phyloP scores from a whole-genome alignment of 2,888 invertebrate species.

The Odontocerum albicorne region DNA sequence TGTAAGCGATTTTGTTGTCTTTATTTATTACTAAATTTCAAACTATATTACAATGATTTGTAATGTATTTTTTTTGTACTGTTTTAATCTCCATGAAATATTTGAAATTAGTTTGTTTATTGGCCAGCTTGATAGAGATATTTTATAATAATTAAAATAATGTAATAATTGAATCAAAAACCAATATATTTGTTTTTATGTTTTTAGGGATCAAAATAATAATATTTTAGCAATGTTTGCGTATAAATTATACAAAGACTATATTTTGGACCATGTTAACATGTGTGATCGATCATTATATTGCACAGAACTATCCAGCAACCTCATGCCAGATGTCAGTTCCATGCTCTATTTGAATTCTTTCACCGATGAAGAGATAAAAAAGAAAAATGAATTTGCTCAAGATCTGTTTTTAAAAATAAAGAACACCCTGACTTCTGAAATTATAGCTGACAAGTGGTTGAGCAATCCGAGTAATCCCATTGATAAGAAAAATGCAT shows the following conservation, averaged over 20 bases:
- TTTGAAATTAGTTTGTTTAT: too few relatives aligned
- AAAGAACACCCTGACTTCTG: slow-evolving; percentile 5
- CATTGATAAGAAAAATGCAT: background rate
- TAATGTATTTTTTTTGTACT: too few relatives aligned
- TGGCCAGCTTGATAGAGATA: too few relatives aligned
- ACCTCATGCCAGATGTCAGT: slow-evolving; percentile 33
- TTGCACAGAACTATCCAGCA: slow-evolving; percentile 29
- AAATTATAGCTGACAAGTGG: slow-evolving; percentile 9
- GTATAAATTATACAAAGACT: slow-evolving; percentile 25
- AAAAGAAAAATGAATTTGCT: slow-evolving; percentile 4
- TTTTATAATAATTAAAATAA: too few relatives aligned
- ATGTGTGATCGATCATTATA: slow-evolving; percentile 18
- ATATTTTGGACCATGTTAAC: slow-evolving; percentile 13
- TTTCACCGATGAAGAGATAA: slow-evolving; percentile 18
- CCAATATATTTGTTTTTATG: too few relatives aligned
- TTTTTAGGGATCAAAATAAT: slow-evolving; percentile 21
- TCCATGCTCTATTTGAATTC: slow-evolving; percentile 33
- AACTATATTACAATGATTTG: too few relatives aligned
- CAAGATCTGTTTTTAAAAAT: slow-evolving; percentile 19
- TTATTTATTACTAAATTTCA: too few relatives aligned
- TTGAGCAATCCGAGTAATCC: background rate
- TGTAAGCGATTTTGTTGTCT: too few relatives aligned
- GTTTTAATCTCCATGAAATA: too few relatives aligned
- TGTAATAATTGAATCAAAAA: too few relatives aligned
- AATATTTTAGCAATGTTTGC: slow-evolving; percentile 23